phyloP scores from a whole-genome alignment of 2,113 vertebrate species.

The Muntiacus reevesi region DNA sequence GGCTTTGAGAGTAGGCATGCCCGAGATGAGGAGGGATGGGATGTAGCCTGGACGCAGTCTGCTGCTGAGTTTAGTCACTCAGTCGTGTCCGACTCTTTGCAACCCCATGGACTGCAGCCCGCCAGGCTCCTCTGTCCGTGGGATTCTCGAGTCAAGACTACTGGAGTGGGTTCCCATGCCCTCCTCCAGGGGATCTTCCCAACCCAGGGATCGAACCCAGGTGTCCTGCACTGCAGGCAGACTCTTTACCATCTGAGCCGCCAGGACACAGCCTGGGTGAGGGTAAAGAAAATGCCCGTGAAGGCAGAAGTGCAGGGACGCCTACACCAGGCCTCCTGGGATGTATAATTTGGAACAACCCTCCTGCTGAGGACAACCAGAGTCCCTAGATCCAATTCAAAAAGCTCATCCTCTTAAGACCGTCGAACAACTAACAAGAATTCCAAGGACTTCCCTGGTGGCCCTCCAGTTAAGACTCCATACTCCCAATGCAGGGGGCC shows the following conservation, averaged over 20 bases:
- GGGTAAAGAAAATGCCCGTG: background rate
- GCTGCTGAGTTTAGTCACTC: rapidly evolving
- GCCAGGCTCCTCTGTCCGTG: background rate
- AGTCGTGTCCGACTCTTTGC: background rate
- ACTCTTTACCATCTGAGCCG: rapidly evolving
- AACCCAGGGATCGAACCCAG: background rate
- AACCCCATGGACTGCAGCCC: background rate
- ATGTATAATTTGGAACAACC: background rate
- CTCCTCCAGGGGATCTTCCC: background rate
- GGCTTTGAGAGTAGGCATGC: background rate
- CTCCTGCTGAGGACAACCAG: background rate
- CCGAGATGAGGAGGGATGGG: background rate
- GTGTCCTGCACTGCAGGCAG: background rate
- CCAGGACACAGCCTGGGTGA: background rate
- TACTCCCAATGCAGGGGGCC: rapidly evolving
- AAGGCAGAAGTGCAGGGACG: background rate
- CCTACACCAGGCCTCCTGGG: background rate
- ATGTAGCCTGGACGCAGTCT: background rate
- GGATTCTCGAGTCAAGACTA: background rate
- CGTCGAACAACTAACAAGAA: background rate
- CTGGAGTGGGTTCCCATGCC: background rate
- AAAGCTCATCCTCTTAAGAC: background rate
- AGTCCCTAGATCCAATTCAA: background rate
- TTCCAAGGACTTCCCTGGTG: background rate
- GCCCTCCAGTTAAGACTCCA: background rate